Percentiles rank a stretch among this genome's conserved stretches.
Conservation (phyloP, 2,113 vertebrate species). For the Otocyon megalotis region DNA sequence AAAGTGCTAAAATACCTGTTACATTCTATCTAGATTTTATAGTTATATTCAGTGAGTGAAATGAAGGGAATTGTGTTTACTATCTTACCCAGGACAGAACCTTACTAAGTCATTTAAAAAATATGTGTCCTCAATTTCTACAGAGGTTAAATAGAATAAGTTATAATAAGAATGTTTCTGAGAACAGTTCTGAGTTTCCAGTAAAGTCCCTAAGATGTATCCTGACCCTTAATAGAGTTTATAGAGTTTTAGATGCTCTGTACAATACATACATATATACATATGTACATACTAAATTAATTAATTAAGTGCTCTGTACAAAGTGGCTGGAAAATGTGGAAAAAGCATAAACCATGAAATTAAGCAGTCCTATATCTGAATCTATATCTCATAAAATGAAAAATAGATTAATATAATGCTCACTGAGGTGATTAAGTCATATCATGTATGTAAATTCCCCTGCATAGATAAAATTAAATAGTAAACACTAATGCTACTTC, state of each 20-base stretch:
- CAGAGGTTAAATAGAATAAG: slow-evolving; percentile 2
- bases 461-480: slow-evolving; percentile 12
- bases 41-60: neutral
- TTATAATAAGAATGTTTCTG: neutral
- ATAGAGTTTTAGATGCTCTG: neutral
- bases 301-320: neutral
- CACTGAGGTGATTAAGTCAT: neutral
- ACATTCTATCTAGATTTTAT: neutral
- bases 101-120: neutral
- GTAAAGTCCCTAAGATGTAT: neutral
- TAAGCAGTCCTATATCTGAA: neutral
- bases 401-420: neutral
- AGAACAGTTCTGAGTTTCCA: neutral
- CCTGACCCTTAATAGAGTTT: neutral
- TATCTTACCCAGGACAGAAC: neutral
- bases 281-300: neutral
- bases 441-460: neutral
- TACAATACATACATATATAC: neutral
- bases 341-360: neutral
- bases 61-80: neutral
- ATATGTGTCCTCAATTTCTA: neutral
- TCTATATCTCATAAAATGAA: neutral
- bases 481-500: neutral
- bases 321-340: neutral
- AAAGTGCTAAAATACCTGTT: slow-evolving; percentile 12